A percentile compares a stretch with the other conserved stretches of the same genome.
phyloP scores from a whole-genome alignment of 2,113 vertebrate genomes.

The Notarius quadriscutis region DNA sequence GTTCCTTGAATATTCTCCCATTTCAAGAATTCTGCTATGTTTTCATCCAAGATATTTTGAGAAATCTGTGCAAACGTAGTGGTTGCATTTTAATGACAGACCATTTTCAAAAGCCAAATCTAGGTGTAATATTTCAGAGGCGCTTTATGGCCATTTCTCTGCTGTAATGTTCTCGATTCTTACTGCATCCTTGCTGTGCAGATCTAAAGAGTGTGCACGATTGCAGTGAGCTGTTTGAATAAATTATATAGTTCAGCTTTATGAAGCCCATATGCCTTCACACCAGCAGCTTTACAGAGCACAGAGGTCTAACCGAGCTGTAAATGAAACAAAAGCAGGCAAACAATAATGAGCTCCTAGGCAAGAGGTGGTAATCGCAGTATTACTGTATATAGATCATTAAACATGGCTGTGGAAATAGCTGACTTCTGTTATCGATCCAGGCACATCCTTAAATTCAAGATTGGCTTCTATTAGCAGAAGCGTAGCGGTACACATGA shows the following conservation, averaged over 20 bases:
- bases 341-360: slow-evolving; percentile 64
- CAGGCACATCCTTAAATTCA: not conserved
- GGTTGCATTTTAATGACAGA: not conserved
- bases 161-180: slow-evolving; percentile 13
- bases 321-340: slow-evolving; percentile 69
- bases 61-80: not conserved
- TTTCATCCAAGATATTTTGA: not conserved
- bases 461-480: slow-evolving; percentile 1
- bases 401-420: slow-evolving; percentile 25
- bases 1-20: not conserved
- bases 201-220: not conserved
- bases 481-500: not conserved
- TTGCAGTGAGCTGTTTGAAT: slow-evolving; percentile 14
- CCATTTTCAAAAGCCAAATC: not conserved
- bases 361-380: slow-evolving; percentile 47
- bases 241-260: slow-evolving; percentile 39
- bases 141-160: not conserved
- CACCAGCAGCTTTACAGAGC: slow-evolving; percentile 42
- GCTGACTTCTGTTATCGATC: slow-evolving; percentile 37
- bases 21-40: not conserved
- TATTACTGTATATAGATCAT: slow-evolving; percentile 31
- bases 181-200: not conserved
- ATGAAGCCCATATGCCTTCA: slow-evolving; percentile 46
- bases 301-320: slow-evolving; percentile 62
- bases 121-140: slow-evolving; percentile 6